These are phyloP conservation scores for Bombyx mori DNA, from an alignment of 1,140 invertebrate genomes.

Conservation along the genomic window DNA sequence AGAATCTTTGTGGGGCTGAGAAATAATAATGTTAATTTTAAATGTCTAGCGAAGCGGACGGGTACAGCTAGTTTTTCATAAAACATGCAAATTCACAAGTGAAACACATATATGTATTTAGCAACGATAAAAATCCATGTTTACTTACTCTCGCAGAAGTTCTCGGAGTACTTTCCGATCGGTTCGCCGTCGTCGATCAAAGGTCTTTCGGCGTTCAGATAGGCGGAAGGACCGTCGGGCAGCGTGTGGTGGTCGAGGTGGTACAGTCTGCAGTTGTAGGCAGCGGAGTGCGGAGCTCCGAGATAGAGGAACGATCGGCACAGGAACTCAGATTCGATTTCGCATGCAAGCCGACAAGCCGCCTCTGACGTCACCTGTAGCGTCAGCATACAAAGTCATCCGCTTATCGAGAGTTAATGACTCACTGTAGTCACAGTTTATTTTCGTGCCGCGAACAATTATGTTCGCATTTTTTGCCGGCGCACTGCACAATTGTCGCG, in stretches of 20 bases:
- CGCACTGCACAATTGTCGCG: no score
- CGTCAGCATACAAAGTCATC: constrained; percentile 13
- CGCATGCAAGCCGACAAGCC: constrained; percentile 89
- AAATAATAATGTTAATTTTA: no score
- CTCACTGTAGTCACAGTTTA: no score
- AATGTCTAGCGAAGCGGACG: no score
- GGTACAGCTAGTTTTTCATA: no score
- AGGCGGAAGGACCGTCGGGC: constrained; percentile 92
- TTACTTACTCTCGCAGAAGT: constrained; percentile 83
- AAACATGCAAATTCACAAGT: no score
- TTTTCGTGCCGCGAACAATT: no score
- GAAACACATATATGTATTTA: no score
- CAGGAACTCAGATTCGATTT: constrained; percentile 93
- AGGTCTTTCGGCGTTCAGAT: constrained; percentile 88
- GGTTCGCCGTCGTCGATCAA: constrained; percentile 92
- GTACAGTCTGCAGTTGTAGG: constrained; percentile 92
- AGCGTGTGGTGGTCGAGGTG: constrained; percentile 93
- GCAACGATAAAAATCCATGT: no score
- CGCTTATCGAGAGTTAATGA: no score
- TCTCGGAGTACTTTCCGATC: constrained; percentile 91
- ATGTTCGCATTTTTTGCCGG: no score
- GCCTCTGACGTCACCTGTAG: constrained; percentile 82
- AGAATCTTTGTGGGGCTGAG: no score
- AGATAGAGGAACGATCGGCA: constrained; percentile 92
- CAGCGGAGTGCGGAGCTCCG: constrained; percentile 79